Base-by-base conservation (phyloP, 1,140 invertebrate genomes). In the Leptestheria dahalacensis region DNA sequence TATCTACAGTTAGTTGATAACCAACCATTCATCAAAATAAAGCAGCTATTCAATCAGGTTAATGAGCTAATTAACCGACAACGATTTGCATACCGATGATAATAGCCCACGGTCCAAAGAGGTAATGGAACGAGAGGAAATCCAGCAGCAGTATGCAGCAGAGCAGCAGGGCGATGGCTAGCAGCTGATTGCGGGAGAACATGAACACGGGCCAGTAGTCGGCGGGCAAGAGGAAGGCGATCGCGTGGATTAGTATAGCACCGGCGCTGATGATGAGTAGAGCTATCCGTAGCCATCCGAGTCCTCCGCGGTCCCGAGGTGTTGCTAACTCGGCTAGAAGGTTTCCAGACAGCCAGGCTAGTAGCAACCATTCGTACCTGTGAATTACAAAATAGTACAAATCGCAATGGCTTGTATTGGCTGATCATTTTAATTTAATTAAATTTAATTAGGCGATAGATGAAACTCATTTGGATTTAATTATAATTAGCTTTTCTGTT, bases 61-160 rank as follows among this genome's bases (percentile, higher is more conserved):
- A n/a, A n/a, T n/a, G n/a, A n/a, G n/a, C 50, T 10, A 51, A 51
- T 51, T 51, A 51, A 51, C 24, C 10, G 64, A 65, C 11, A 70
- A n/a, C n/a, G n/a, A n/a, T n/a, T n/a, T 66, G 18, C 68, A 77
- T 77, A 20, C 77, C 65, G 65, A 83, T 82, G 65, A 83, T 82
- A 59, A 83, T 81, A 3, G 80, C 78, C 96, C 96, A 99, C 0
- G 96, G 96, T 41, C 96, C 96, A 69, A 99, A 99, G 0, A 99
- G 77, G 73, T 99, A 91, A 75, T 99, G 96, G 71, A 99, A 98
- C 6, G 94, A 97, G 21, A 95, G 72, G 68, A 94, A 95, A 72
- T 99, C 96, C 62, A 99, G 75, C 65, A 97, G 90, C 73, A 97
- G 92, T 10, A 98, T 91, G 73, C 95, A 99, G 51, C 91, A 91